These are phyloP conservation scores for Rhaphigaster nebulosa DNA, from an alignment of 2,888 invertebrate genomes.

Conservation along the genomic window DNA sequence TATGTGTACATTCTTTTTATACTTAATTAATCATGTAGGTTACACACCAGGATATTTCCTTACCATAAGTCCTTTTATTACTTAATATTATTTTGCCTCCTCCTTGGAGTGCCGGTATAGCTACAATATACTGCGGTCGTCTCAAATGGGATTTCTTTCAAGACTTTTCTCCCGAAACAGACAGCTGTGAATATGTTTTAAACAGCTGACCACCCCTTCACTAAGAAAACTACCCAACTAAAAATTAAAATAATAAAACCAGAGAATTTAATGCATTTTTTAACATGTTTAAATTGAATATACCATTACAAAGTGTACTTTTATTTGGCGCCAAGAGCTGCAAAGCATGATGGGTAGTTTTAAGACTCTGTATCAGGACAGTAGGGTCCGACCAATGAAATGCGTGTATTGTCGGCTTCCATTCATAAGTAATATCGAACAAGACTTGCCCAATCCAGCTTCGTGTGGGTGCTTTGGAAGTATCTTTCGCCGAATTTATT, in stretches of 20 bases:
- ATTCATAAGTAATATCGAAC: slow-evolving; percentile 63
- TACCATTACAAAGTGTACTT: background rate
- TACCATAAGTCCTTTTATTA: too few species aligned
- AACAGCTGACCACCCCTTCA: background rate
- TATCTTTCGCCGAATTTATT: slow-evolving; percentile 46
- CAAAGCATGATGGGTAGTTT: slow-evolving; percentile 60
- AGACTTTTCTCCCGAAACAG: too few species aligned
- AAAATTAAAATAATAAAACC: background rate
- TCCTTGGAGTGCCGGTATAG: too few species aligned
- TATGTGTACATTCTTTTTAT: too few species aligned
- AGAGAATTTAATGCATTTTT: background rate
- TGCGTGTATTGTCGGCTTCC: slow-evolving; percentile 61
- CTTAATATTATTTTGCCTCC: too few species aligned
- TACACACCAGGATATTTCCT: too few species aligned
- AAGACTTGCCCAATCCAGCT: slow-evolving; percentile 61
- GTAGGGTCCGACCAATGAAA: slow-evolving; percentile 56
- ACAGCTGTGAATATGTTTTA: background rate
- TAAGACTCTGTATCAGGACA: slow-evolving; percentile 60
- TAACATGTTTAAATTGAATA: background rate
- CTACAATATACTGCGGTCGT: too few species aligned
- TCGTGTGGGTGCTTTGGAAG: slow-evolving; percentile 34
- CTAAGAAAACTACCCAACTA: too few species aligned
- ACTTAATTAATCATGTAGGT: too few species aligned
- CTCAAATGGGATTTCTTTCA: too few species aligned
- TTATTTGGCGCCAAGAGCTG: slow-evolving; percentile 25